Evolutionary conservation across 2,113 vertebrate species (phyloP).

Genomic region (Hippocampus zosterae): DNA sequence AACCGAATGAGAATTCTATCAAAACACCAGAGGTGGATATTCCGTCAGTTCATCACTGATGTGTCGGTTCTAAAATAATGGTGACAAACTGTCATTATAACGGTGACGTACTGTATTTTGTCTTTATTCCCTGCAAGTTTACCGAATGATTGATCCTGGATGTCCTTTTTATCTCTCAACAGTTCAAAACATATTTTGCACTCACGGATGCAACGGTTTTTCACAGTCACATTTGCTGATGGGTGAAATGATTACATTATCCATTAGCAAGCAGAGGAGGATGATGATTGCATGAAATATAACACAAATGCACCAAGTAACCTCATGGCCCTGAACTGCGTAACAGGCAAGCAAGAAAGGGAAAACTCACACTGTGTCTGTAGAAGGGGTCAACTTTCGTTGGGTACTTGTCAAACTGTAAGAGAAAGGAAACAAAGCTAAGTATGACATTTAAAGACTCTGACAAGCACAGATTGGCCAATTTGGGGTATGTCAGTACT

Average conservation of each 20-base stretch:
- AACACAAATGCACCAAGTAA: background rate
- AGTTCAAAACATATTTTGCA: conserved; percentile 1
- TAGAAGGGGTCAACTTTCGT: conserved; percentile 99
- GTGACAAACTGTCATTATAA: no score
- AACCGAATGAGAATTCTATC: no score
- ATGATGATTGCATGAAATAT: background rate
- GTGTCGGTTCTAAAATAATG: no score
- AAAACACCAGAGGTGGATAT: no score
- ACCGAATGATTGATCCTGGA: no score
- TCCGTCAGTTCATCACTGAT: no score
- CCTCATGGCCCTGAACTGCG: background rate
- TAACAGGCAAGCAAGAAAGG: conserved; percentile 14
- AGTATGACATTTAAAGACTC: conserved; percentile 57
- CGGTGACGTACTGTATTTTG: no score
- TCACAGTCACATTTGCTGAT: background rate
- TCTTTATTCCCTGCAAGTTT: no score
- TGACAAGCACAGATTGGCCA: background rate
- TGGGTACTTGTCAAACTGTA: conserved; percentile 99
- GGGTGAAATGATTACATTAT: conserved; percentile 9
- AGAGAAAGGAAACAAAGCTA: conserved; percentile 80
- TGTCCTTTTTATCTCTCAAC: no score
- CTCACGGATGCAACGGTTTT: no score
- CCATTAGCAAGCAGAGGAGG: conserved; percentile 28
- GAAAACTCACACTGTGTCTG: conserved; percentile 97
- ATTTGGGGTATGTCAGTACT: conserved; percentile 9